Percentiles rank a stretch among this genome's conserved stretches.
Conservation (phyloP, 2,797 vertebrate genomes). For the Mionectes olivaceus region DNA sequence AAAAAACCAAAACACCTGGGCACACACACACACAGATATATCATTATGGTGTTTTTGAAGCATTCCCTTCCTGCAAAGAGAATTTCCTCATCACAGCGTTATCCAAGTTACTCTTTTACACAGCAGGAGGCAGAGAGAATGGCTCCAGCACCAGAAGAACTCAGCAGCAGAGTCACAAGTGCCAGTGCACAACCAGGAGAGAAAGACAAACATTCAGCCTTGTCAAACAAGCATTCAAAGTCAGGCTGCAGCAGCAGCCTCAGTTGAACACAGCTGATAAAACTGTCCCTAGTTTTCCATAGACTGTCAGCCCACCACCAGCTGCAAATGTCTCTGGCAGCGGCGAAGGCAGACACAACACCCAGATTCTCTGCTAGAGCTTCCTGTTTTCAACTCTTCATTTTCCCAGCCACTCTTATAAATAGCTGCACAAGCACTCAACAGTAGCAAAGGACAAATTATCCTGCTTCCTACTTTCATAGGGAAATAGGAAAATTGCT, state of each 20-base stretch:
- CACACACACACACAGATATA: background rate
- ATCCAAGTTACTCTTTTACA: background rate
- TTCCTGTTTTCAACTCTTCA: background rate
- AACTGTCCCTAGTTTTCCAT: rapidly evolving
- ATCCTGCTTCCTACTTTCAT: background rate
- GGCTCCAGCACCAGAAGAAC: background rate
- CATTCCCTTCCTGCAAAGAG: background rate
- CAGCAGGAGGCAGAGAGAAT: background rate
- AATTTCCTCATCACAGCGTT: background rate
- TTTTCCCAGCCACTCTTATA: background rate
- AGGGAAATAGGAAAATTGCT: background rate
- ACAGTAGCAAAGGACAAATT: background rate
- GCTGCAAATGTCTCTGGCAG: background rate
- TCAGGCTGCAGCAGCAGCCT: background rate
- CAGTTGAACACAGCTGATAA: background rate
- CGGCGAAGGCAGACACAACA: too few relatives aligned
- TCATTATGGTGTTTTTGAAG: background rate
- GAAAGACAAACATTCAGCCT: background rate
- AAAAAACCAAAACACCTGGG: background rate
- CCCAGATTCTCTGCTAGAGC: background rate
- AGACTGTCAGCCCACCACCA: background rate
- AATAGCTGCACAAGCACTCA: background rate
- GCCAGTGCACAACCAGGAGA: background rate
- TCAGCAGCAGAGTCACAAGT: background rate
- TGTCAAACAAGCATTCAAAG: too few relatives aligned